Percentiles rank a stretch among this genome's conserved stretches.
These are phyloP conservation scores for Peromyscus nudipes DNA, from an alignment of 2,797 vertebrate genomes.

Conservation along the genomic window DNA sequence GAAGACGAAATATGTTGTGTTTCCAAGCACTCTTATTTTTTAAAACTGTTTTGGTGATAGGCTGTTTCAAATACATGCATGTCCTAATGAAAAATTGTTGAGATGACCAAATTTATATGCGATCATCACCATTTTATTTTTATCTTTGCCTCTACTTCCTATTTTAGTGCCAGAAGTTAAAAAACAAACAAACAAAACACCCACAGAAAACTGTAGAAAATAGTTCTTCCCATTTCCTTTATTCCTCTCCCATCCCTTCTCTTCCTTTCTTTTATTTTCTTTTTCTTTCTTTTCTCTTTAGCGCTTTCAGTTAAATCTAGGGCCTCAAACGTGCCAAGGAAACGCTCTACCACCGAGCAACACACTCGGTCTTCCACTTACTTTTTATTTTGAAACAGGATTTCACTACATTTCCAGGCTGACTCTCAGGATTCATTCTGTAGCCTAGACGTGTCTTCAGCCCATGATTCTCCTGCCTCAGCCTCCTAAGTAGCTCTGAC, in stretches of 20 bases:
- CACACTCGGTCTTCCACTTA: not conserved
- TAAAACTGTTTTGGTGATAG: not conserved
- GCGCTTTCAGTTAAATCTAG: not conserved
- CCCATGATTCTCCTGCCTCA: not conserved
- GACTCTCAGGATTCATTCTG: not conserved
- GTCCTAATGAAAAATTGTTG: not conserved
- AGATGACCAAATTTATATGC: not conserved
- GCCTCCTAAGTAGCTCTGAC: not conserved
- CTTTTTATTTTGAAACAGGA: not conserved
- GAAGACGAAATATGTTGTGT: not conserved
- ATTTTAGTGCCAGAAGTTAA: slow-evolving; percentile 4
- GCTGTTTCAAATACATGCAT: not conserved
- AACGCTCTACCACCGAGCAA: not conserved
- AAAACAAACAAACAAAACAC: not conserved
- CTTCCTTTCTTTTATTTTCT: not conserved
- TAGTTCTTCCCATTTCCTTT: not conserved
- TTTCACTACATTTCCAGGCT: not conserved
- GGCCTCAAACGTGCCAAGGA: not conserved
- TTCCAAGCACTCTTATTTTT: not conserved
- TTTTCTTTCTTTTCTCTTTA: not conserved
- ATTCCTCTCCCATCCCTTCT: not conserved
- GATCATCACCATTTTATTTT: not conserved
- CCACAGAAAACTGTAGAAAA: not conserved
- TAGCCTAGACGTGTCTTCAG: not conserved
- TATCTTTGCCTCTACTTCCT: not conserved